Conservation (phyloP, 1,140 invertebrate genomes). For the Archegozetes longisetosus region DNA sequence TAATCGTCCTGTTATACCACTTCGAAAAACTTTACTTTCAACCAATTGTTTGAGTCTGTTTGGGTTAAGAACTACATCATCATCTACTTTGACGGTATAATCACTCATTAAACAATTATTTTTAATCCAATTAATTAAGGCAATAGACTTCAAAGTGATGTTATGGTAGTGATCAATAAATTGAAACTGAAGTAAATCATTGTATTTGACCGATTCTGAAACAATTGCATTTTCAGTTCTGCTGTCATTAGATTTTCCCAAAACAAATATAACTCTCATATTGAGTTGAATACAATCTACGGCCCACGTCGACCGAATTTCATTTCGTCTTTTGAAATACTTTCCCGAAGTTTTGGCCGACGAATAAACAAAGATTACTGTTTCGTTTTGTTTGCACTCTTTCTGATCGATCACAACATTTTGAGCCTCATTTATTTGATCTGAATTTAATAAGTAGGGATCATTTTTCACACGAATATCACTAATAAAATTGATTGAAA, state of each 20-base stretch:
- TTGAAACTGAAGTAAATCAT: slow-evolving; percentile 22
- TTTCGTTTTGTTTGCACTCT: neutral
- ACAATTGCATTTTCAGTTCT: neutral
- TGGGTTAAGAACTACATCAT: slow-evolving; percentile 13
- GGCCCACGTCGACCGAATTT: neutral
- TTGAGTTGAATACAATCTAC: neutral
- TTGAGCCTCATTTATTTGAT: no score
- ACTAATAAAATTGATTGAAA: no score
- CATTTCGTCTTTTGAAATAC: neutral
- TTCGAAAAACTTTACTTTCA: no score
- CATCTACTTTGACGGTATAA: slow-evolving; percentile 20
- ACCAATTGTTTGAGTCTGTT: no score
- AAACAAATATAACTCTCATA: slow-evolving; percentile 4
- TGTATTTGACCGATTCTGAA: slow-evolving; percentile 4
- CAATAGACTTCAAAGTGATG: slow-evolving; percentile 17
- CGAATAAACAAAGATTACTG: slow-evolving; percentile 1
- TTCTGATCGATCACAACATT: neutral
- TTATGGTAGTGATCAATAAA: slow-evolving; percentile 21
- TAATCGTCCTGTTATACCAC: no score
- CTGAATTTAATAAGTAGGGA: no score
- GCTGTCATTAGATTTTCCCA: neutral
- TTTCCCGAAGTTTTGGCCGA: neutral
- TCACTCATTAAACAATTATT: slow-evolving; percentile 14
- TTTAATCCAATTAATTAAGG: slow-evolving; percentile 20
- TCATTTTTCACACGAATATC: no score